Evolutionary conservation across 1,140 invertebrate genomes (phyloP).

Genomic region (Conus ventricosus): DNA sequence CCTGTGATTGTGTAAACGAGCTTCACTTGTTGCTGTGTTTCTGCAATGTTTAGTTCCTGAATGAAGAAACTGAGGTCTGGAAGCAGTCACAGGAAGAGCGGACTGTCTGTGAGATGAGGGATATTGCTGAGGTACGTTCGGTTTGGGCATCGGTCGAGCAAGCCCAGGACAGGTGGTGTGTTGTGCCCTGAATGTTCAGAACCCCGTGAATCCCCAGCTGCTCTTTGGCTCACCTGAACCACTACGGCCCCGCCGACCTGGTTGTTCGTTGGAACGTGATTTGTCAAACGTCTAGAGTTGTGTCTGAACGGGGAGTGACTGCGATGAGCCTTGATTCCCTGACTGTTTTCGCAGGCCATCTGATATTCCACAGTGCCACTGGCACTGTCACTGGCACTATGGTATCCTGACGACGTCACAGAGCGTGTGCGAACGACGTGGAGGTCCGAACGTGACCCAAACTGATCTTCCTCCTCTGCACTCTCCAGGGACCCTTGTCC

Average conservation of each 20-base stretch:
- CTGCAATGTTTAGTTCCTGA: neutral
- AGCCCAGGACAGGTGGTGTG: neutral
- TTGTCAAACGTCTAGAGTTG: neutral
- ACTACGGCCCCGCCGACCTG: neutral
- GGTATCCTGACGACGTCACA: constrained; percentile 16
- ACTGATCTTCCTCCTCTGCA: neutral
- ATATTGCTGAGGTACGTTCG: neutral
- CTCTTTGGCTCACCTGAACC: neutral
- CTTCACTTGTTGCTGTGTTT: neutral
- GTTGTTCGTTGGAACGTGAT: neutral
- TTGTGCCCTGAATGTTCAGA: neutral
- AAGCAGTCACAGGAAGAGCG: too few relatives aligned
- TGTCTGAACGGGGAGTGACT: neutral
- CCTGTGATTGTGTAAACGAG: too few relatives aligned
- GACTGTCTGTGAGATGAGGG: neutral
- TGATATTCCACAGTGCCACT: neutral
- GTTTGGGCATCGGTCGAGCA: neutral
- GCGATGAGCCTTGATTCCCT: neutral
- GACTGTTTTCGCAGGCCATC: neutral
- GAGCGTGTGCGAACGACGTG: constrained; percentile 18
- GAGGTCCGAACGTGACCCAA: neutral
- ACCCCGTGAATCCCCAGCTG: neutral
- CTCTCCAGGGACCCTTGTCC: neutral
- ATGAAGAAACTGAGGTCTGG: neutral
- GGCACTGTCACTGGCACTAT: constrained; percentile 4